Evolutionary conservation across 1,140 invertebrate species (phyloP), one percentile per base, ranked within the genome.

Genomic region (Condylostylus longicornis): DNA sequence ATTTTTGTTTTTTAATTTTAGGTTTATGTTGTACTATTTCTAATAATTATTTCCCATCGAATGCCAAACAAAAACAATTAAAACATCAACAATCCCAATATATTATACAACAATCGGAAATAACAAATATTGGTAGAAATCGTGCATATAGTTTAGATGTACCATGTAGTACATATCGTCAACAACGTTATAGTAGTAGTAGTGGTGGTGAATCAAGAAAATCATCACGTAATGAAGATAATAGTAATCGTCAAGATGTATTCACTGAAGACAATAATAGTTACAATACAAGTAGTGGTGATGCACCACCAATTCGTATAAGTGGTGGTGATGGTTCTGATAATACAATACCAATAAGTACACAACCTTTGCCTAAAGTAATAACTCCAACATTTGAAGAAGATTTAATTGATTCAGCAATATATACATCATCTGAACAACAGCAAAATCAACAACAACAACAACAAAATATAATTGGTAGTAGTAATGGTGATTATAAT

Each of bases 61-160:
- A 42, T n/a, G 20, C 40, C 17, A n/a, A 31, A 10, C 29, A 13
- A 17, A 34, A 32, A 17, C 13, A 32, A 18, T 1, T 42, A 22
- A 19, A 37, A 30, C 14, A 40, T 12, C 13, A 42, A 20, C 29
- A 36, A 23, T n/a, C 41, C 22, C 33, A 36, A 20, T 36, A n/a
- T 13, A 8, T 30, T 15, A 35, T 25, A 21, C 14, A 32, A 25
- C 48, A 48, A 17, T 44, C 35, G 8, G 34, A 35, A 13, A 12
- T 41, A 13, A 14, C 40, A 12, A 23, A 40, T 9, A 17, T 42
- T 17, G 48, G 44, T 3, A 35, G 58, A 1, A 44, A 56, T 37
- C 49, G 58, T 5, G 58, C 58, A 17, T 60, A 58, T 17, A 60
- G 57, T 40, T 20, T 61, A 18, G 58, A 61, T 36, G 58, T 61